Percentiles rank a stretch among this genome's conserved stretches.
Evolutionary conservation across 2,888 invertebrate genomes (phyloP).

Genomic region (Drosophila rubida): DNA sequence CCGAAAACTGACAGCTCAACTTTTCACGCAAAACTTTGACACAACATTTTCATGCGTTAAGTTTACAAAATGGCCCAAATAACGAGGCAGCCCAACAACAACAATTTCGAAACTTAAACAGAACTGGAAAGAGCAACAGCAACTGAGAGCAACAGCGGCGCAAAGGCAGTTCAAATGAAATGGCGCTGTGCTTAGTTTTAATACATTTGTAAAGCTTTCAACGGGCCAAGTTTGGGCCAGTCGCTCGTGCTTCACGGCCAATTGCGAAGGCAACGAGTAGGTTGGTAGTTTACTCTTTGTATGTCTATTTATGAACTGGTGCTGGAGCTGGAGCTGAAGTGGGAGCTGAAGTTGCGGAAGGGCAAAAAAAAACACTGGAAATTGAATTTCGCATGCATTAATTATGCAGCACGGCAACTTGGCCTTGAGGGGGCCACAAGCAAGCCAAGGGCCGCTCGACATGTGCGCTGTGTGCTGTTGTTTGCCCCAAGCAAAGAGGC

Average conservation of each 20-base stretch:
- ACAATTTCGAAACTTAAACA: background rate
- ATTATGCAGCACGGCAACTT: constrained; percentile 49
- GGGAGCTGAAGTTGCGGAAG: background rate
- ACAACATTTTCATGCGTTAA: constrained; percentile 40
- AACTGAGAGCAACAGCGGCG: background rate
- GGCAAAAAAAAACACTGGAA: constrained; percentile 28
- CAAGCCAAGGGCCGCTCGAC: background rate
- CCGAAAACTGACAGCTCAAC: constrained; percentile 21
- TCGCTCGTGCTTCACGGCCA: constrained; percentile 6
- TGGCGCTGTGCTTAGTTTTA: constrained; percentile 35
- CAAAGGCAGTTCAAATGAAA: constrained; percentile 26
- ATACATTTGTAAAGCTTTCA: constrained; percentile 49
- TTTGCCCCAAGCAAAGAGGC: constrained; percentile 21
- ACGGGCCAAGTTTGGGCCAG: constrained; percentile 4
- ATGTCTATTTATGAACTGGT: constrained; percentile 13
- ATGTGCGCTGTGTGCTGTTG: background rate
- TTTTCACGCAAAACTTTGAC: constrained; percentile 27
- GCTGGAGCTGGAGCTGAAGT: background rate
- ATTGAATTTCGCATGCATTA: constrained; percentile 59
- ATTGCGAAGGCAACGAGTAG: background rate
- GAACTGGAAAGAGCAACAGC: background rate
- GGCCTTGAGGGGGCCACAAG: constrained; percentile 7
- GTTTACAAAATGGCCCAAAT: constrained; percentile 21
- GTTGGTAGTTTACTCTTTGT: background rate
- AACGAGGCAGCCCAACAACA: constrained; percentile 5